A percentile compares a stretch with the other conserved stretches of the same genome.
phyloP scores from a whole-genome alignment of 2,888 invertebrate species.

The Hemistola chrysoprasaria region DNA sequence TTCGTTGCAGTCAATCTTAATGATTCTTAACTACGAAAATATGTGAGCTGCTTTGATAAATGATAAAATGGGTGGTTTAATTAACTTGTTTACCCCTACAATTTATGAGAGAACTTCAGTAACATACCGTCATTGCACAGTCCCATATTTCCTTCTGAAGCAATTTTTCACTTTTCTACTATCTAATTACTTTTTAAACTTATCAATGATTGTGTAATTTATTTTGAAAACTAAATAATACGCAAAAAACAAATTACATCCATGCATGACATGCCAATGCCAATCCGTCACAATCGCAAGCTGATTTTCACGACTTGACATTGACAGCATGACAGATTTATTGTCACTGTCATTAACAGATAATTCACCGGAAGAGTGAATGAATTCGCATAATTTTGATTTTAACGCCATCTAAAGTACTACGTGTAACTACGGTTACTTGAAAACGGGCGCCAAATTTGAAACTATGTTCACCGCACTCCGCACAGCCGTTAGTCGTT shows the following conservation, averaged over 20 bases:
- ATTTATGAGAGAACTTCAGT: conserved; percentile 26
- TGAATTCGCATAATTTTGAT: neutral
- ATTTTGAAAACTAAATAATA: conserved; percentile 7
- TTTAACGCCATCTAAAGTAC: conserved; percentile 26
- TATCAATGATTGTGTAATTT: conserved; percentile 1
- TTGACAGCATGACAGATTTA: conserved; percentile 35
- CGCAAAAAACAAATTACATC: conserved; percentile 12
- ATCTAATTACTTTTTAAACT: neutral
- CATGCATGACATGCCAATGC: conserved; percentile 15
- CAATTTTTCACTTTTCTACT: conserved; percentile 12
- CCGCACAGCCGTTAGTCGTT: too few relatives aligned
- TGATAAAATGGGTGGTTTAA: conserved; percentile 45
- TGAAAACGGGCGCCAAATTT: conserved; percentile 1
- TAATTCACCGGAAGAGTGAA: conserved; percentile 32
- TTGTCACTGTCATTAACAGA: conserved; percentile 21
- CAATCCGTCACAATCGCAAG: too few relatives aligned
- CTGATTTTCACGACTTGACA: conserved; percentile 28
- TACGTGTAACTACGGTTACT: conserved; percentile 5
- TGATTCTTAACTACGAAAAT: too few relatives aligned
- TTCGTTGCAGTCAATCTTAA: too few relatives aligned
- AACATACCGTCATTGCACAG: conserved; percentile 72
- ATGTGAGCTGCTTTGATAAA: conserved; percentile 22
- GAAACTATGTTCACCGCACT: too few relatives aligned
- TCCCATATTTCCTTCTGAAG: conserved; percentile 48
- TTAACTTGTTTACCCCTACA: conserved; percentile 64